Evolutionary conservation across 37 sponge, comb jelly and placozoan genomes (phyloP).

Genomic region (Agelas oroides): DNA sequence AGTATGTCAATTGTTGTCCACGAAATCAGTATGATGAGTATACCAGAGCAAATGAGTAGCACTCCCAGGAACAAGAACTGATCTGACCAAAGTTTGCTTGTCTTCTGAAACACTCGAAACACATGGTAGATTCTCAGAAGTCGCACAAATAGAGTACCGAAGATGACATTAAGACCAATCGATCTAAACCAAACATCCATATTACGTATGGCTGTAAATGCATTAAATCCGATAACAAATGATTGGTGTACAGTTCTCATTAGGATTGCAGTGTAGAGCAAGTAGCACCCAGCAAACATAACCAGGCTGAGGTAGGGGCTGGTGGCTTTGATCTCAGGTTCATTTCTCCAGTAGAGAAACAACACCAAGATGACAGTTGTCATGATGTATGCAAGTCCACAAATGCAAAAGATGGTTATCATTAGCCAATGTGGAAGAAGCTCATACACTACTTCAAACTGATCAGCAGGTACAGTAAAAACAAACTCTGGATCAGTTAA

Average conservation of each 20-base stretch:
- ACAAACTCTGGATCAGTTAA: not conserved
- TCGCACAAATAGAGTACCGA: constrained; percentile 21
- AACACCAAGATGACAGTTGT: constrained; percentile 1
- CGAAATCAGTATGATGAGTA: not conserved
- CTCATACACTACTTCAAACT: not conserved
- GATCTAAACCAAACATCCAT: constrained; percentile 9
- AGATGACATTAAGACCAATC: constrained; percentile 27
- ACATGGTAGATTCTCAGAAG: constrained; percentile 27
- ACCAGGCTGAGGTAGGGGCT: constrained; percentile 36
- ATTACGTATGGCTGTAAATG: constrained; percentile 17
- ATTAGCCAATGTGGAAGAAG: constrained; percentile 19
- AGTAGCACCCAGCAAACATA: constrained; percentile 31
- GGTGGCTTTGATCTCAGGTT: constrained; percentile 44
- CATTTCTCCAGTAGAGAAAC: constrained; percentile 9
- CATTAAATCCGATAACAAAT: not conserved
- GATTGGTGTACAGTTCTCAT: not conserved
- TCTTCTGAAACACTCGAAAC: constrained; percentile 7
- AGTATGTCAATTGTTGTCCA: constrained; percentile 13
- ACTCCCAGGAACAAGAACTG: constrained; percentile 13
- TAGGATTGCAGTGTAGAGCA: constrained; percentile 7
- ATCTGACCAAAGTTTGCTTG: constrained; percentile 30
- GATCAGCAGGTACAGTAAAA: constrained; percentile 10
- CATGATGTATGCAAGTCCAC: not conserved
- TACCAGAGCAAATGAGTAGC: not conserved
- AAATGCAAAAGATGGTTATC: not conserved